Base-by-base conservation (phyloP, 2,888 invertebrate genomes). In the Synanthedon tipuliformis region DNA sequence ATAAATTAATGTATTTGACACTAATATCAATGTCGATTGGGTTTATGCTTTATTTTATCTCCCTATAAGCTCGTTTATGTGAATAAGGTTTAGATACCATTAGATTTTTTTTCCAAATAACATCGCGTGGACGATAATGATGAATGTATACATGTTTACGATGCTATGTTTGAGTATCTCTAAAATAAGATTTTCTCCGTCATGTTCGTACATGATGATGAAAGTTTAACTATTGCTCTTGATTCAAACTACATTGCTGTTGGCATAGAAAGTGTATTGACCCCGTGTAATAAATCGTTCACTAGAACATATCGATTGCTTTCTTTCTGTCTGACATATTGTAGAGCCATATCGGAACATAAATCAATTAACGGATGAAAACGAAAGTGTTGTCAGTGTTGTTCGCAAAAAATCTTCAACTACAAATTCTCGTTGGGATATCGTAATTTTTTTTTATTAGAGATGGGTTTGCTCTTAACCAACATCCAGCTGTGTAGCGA, bases 321-420 rank as follows among this genome's bases (percentile, higher is more conserved):
- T 72, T 72, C 71, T 69, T 65, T 58, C 64, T 65, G 64, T 66
- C 64, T 58, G 65, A 71, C 68, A 62, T 65, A 59, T 65, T 59
- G 62, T 56, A 54, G 53, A 58, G 55, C 65, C 49, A 18, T 73
- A 79, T 81, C 81, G 66, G 56, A 61, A 73, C 77, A 75, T 69
- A 72, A 79, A 84, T 82, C 83, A 80, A 81, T 82, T 82, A 75
- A 73, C 58, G 59, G 66, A 61, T 60, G 71, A 77, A 80, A 83
- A 71, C 63, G 80, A 82, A 81, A 83, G 79, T 15, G 49, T 45
- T 45, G 45, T 18, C 49, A 16, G 49, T 18, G 18, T 18, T 18
- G 16, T 18, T 49, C 49, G 45, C 45, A 45, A 15, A 45, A 45
- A 45, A 45, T 15, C 45, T 45, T 45, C 10, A 10, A 45, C 45